Percentiles rank a stretch among this genome's conserved stretches.
These are phyloP conservation scores for Malacoraja senta DNA, from an alignment of 2,797 vertebrate genomes.

Conservation along the genomic window DNA sequence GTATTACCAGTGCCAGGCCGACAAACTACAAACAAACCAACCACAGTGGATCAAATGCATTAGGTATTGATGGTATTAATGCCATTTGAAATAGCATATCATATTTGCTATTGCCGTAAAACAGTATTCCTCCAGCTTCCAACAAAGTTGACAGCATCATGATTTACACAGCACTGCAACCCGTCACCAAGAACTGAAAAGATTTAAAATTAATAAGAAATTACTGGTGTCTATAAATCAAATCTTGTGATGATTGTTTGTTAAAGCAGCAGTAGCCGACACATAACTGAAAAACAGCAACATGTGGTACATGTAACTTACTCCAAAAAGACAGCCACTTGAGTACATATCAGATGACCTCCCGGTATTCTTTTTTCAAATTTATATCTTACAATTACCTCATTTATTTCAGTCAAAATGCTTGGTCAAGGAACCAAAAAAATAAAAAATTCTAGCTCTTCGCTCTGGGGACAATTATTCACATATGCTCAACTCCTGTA, in stretches of 20 bases:
- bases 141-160: background rate
- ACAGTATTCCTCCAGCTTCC: background rate
- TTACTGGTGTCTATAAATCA: conserved; percentile 7
- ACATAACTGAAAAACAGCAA: background rate
- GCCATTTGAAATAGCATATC: conserved; percentile 23
- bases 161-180: background rate
- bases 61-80: background rate
- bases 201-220: background rate
- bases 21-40: conserved; percentile 5
- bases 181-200: background rate
- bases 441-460: no score
- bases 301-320: background rate
- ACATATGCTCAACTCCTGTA: background rate
- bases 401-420: background rate
- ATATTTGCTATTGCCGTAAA: background rate
- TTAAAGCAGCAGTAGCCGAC: background rate
- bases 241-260: background rate
- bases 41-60: background rate
- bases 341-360: no score
- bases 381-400: no score
- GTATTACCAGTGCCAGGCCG: background rate
- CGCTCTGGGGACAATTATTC: background rate
- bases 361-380: background rate
- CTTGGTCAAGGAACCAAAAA: background rate
- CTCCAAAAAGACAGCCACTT: background rate